Evolutionary conservation across 2,888 invertebrate genomes (phyloP).

Genomic region (Philhelius pedissequus): DNA sequence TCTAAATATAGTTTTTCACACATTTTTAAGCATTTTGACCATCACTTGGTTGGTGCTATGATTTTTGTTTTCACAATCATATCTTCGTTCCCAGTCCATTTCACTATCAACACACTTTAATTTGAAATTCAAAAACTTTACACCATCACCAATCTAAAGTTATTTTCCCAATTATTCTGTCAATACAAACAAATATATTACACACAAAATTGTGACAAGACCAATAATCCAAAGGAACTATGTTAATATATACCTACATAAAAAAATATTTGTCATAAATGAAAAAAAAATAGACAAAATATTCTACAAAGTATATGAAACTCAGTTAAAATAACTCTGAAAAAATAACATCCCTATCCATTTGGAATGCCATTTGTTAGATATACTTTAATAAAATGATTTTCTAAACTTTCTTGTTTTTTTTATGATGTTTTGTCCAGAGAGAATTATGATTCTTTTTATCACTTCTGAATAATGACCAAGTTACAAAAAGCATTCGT

Average conservation of each 20-base stretch:
- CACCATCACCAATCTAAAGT: background rate
- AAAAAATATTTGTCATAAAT: slow-evolving; percentile 38
- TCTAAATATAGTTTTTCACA: background rate
- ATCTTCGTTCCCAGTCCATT: background rate
- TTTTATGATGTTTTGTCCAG: slow-evolving; percentile 55
- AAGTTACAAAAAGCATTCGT: slow-evolving; percentile 57
- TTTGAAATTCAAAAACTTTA: background rate
- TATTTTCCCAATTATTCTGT: background rate
- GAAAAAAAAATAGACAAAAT: slow-evolving; percentile 1
- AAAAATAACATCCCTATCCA: slow-evolving; percentile 36
- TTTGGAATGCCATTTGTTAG: slow-evolving; percentile 47
- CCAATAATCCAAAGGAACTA: background rate
- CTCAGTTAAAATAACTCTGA: slow-evolving; percentile 15
- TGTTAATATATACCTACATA: background rate
- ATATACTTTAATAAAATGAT: background rate
- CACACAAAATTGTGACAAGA: background rate
- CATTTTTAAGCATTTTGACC: background rate
- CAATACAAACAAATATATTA: too few relatives aligned
- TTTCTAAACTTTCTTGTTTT: slow-evolving; percentile 11
- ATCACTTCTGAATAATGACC: slow-evolving; percentile 67
- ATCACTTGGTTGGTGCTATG: background rate
- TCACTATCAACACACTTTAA: too few relatives aligned
- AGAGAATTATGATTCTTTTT: slow-evolving; percentile 67
- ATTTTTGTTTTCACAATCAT: background rate
- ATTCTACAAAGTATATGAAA: slow-evolving; percentile 45